Base-by-base conservation (phyloP, 2,888 invertebrate genomes). In the Drosophila pegasa region DNA sequence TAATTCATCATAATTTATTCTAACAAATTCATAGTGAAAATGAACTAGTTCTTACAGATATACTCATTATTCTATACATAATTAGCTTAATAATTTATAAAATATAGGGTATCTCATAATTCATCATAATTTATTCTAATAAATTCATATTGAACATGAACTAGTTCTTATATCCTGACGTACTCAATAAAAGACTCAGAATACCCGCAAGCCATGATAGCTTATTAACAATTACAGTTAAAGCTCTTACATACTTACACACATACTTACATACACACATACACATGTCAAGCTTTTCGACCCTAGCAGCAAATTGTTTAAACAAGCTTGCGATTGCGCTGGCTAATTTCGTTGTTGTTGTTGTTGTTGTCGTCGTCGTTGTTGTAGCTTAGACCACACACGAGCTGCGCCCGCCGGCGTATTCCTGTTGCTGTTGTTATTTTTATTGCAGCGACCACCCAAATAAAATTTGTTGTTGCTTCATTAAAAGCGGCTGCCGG, bases 401-500 rank as follows among this genome's bases (percentile, higher is more conserved):
- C 71, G 61, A 57, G 18, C 31, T 22, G 41, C 55, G 62, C 52
- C 80, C 75, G 71, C 71, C 45, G 66, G 80, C 78, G 57, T 72
- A 71, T 84, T 72, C 60, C 55, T 72, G 63, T 59, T 73, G 37
- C 38, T 66, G 58, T 64, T 75, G 64, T 73, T 70, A 55, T 67
- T 77, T 66, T 63, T 79, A 69, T 65, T 74, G 80, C 73, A 63
- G 69, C 65, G 82, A 82, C 80, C 78, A 78, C 78, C 78, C 83
- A 72, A 83, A 87, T 74, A 62, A 70, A 65, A 71, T 86, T 72
- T 84, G 84, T 71, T 78, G 80, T 70, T 87, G 77, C 71, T 78
- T 87, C 81, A 87, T 81, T 80, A 78, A 83, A 86, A 79, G 82
- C 76, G 75, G 62, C 84, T 75, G 71, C 68, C 71, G 83, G 88